Evolutionary conservation across 2,888 invertebrate genomes (phyloP).

Genomic region (Hemicrepidius hirtus): DNA sequence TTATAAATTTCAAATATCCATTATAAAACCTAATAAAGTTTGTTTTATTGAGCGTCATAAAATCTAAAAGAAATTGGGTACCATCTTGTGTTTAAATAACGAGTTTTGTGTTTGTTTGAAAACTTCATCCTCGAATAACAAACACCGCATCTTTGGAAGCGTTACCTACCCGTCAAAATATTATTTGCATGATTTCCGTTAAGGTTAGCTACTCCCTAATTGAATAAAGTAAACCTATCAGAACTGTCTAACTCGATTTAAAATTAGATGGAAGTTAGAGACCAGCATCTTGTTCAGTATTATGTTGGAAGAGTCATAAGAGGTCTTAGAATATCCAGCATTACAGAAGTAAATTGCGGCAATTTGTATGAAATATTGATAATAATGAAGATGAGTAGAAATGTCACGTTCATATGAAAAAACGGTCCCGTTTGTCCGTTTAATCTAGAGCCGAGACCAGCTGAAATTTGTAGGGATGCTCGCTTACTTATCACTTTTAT

Average conservation of each 20-base stretch:
- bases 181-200: constrained; percentile 24
- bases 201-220: constrained; percentile 26
- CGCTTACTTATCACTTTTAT: constrained; percentile 17
- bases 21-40: constrained; percentile 13
- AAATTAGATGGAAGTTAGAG: constrained; percentile 31
- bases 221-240: constrained; percentile 28
- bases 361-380: constrained; percentile 35
- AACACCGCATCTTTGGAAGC: too few relatives aligned
- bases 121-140: too few relatives aligned
- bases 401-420: constrained; percentile 14
- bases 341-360: constrained; percentile 30
- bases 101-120: too few relatives aligned
- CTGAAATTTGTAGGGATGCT: constrained; percentile 15
- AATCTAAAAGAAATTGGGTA: background rate
- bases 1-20: constrained; percentile 17
- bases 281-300: constrained; percentile 26
- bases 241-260: constrained; percentile 35
- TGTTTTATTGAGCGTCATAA: constrained; percentile 2
- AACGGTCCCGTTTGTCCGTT: constrained; percentile 12
- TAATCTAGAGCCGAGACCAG: background rate
- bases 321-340: background rate
- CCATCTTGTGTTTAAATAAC: too few relatives aligned
- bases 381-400: constrained; percentile 27
- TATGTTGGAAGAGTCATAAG: too few relatives aligned
- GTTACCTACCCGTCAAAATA: background rate